Evolutionary conservation across 2,888 invertebrate species (phyloP).

Genomic region (Drosophila robusta): DNA sequence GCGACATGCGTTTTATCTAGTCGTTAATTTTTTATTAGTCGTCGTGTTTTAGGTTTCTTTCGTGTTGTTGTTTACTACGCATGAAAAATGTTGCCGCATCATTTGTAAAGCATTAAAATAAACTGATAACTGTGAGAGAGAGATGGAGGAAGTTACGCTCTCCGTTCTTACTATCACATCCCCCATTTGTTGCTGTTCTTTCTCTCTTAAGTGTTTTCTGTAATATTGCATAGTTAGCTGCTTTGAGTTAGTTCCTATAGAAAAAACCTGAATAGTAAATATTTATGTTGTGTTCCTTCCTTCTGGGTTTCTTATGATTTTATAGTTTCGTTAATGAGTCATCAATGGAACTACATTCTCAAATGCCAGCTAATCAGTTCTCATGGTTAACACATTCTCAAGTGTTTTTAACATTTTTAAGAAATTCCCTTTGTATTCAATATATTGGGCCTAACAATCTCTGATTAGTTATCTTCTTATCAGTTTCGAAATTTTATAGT

Average conservation of each 20-base stretch:
- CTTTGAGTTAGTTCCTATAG: not conserved
- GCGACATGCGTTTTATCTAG: slow-evolving; percentile 64
- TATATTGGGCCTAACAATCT: slow-evolving; percentile 1
- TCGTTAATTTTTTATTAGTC: slow-evolving; percentile 65
- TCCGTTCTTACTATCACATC: slow-evolving; percentile 7
- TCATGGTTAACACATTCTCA: slow-evolving; percentile 1
- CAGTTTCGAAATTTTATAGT: not conserved
- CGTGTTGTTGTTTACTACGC: slow-evolving; percentile 12
- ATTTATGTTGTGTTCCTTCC: slow-evolving; percentile 1
- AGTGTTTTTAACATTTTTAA: slow-evolving; percentile 1
- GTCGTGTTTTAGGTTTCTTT: slow-evolving; percentile 48
- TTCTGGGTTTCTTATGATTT: slow-evolving; percentile 9
- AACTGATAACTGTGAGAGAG: slow-evolving; percentile 40
- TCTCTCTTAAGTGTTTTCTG: not conserved
- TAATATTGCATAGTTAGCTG: slow-evolving; percentile 12
- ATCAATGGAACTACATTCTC: slow-evolving; percentile 5
- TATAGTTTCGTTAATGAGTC: slow-evolving; percentile 11
- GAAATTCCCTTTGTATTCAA: slow-evolving; percentile 1
- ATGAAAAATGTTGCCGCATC: slow-evolving; percentile 51
- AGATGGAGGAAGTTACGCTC: slow-evolving; percentile 14
- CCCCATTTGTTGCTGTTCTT: not conserved
- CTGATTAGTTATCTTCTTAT: slow-evolving; percentile 8
- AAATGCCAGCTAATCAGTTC: slow-evolving; percentile 8
- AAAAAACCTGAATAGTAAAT: not conserved
- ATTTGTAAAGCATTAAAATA: slow-evolving; percentile 61